A percentile compares a stretch with the other conserved stretches of the same genome.
Evolutionary conservation across 2,888 invertebrate genomes (phyloP).

Genomic region (Papilio elwesi): DNA sequence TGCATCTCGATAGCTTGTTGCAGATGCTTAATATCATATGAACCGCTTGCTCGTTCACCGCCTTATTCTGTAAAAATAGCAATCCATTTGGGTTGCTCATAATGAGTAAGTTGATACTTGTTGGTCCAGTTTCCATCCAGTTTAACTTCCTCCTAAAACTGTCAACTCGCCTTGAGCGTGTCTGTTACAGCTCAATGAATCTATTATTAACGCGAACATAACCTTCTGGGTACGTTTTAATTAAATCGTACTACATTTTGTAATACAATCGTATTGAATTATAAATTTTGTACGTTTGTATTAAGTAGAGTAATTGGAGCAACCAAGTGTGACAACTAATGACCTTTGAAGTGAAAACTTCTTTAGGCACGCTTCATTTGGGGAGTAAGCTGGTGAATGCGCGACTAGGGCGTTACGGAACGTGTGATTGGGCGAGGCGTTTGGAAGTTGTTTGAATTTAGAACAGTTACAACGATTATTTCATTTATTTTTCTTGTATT

Average conservation of each 20-base stretch:
- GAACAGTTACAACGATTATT: too few relatives aligned
- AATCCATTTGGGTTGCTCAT: background rate
- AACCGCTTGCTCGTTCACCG: too few relatives aligned
- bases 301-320: background rate
- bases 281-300: background rate
- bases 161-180: constrained; percentile 20
- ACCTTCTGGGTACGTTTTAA: constrained; percentile 29
- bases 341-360: too few relatives aligned
- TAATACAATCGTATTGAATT: constrained; percentile 2
- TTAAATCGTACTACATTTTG: constrained; percentile 11
- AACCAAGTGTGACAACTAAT: background rate
- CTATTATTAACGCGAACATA: constrained; percentile 8
- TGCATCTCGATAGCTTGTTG: too few relatives aligned
- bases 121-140: background rate
- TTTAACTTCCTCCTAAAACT: constrained; percentile 25
- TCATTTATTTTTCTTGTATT: too few relatives aligned
- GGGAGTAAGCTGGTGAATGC: too few relatives aligned
- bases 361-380: too few relatives aligned
- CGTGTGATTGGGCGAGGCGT: too few relatives aligned
- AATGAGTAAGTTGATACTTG: background rate
- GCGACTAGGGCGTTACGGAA: too few relatives aligned
- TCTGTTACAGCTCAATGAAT: constrained; percentile 16
- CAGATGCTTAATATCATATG: too few relatives aligned
- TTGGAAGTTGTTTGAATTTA: too few relatives aligned
- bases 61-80: too few relatives aligned